Conservation (phyloP, 2,113 vertebrate species). For the Thunnus thynnus region DNA sequence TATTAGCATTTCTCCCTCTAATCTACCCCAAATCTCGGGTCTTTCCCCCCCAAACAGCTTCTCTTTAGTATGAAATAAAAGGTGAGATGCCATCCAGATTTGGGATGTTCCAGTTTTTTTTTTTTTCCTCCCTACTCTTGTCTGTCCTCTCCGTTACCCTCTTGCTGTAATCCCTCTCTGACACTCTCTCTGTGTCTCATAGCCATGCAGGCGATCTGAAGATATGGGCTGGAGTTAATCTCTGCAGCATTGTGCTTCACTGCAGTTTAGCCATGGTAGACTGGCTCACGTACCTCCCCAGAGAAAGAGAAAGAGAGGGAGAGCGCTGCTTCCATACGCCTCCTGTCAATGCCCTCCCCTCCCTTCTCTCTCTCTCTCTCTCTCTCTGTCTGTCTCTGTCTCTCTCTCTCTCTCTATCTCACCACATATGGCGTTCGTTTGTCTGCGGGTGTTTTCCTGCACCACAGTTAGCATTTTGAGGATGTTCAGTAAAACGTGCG, state of each 20-base stretch:
- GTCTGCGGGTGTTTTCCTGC: slow-evolving; percentile 46
- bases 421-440: slow-evolving; percentile 23
- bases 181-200: slow-evolving; percentile 42
- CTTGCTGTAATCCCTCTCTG: slow-evolving; percentile 69
- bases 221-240: slow-evolving; percentile 75
- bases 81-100: slow-evolving; percentile 34
- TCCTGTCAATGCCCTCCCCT: slow-evolving; percentile 37
- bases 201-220: slow-evolving; percentile 55
- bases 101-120: slow-evolving; percentile 5
- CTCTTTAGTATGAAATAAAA: slow-evolving; percentile 26
- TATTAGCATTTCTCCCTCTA: not conserved
- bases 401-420: not conserved
- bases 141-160: slow-evolving; percentile 36
- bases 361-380: not conserved
- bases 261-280: slow-evolving; percentile 81
- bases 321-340: slow-evolving; percentile 33
- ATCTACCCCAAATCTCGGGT: not conserved
- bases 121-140: slow-evolving; percentile 1
- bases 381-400: too few relatives aligned
- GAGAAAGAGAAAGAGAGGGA: slow-evolving; percentile 46
- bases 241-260: slow-evolving; percentile 80
- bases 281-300: slow-evolving; percentile 73
- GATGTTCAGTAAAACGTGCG: not conserved
- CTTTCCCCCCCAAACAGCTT: not conserved
- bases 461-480: not conserved